Conservation (phyloP, 2,113 vertebrate genomes). For the Octodon degus region DNA sequence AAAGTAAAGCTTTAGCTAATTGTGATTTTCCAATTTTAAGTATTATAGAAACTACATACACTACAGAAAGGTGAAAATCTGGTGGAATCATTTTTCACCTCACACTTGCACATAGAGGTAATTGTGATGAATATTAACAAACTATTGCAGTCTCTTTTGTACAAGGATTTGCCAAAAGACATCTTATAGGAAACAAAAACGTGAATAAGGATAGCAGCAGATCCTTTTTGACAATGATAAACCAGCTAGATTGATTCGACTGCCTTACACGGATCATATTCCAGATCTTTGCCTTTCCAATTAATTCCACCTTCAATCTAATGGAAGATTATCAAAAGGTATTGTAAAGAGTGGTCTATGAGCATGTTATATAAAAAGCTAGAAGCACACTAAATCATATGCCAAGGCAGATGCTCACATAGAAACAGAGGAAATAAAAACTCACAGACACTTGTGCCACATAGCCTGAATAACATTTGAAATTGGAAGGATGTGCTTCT, state of each 20-base stretch:
- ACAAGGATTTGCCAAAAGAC: background rate
- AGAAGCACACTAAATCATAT: background rate
- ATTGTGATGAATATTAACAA: background rate
- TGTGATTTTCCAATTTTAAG: background rate
- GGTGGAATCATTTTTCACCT: background rate
- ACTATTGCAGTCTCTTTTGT: background rate
- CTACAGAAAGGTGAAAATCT: background rate
- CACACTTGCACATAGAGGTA: background rate
- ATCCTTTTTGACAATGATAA: background rate
- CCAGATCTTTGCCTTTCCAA: background rate
- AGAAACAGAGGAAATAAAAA: background rate
- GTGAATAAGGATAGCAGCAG: background rate
- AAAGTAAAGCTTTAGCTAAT: background rate
- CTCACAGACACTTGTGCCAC: conserved; percentile 89
- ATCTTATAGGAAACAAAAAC: background rate
- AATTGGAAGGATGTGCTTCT: conserved; percentile 92
- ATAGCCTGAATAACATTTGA: conserved; percentile 96
- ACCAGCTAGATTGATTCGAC: background rate
- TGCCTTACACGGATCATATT: background rate
- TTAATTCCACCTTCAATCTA: background rate
- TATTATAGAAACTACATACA: background rate
- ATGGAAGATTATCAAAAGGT: background rate
- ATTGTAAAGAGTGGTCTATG: background rate
- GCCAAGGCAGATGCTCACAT: background rate
- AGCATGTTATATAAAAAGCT: background rate